phyloP scores from a whole-genome alignment of 2,113 vertebrate species.

The Notechis scutatus region DNA sequence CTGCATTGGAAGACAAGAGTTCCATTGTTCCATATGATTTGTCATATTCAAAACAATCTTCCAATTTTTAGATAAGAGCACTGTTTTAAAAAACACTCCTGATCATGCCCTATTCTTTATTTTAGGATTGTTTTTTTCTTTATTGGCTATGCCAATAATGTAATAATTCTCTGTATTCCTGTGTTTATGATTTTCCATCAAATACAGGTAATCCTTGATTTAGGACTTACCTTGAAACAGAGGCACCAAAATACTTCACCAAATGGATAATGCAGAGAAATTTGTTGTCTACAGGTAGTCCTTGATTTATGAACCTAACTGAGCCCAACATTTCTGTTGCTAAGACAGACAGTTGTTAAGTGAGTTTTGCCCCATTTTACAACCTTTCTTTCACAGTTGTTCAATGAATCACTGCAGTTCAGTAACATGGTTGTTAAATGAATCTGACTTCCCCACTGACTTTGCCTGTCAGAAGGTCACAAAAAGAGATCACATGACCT shows the following conservation, averaged over 20 bases:
- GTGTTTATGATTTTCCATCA: not conserved
- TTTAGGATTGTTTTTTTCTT: not conserved
- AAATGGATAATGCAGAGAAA: not conserved
- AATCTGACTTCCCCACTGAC: not conserved
- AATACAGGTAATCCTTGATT: not conserved
- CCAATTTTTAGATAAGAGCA: not conserved
- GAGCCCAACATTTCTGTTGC: not conserved
- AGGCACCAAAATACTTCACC: not conserved
- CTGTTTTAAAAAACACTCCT: not conserved
- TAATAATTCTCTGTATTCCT: not conserved
- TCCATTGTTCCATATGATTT: not conserved
- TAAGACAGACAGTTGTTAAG: not conserved
- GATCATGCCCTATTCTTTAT: not conserved
- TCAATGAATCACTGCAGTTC: not conserved
- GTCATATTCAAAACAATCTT: not conserved
- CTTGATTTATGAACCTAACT: not conserved
- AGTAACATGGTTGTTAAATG: not conserved
- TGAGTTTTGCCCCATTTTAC: not conserved
- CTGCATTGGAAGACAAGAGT: conserved; percentile 64
- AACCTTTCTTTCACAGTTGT: not conserved
- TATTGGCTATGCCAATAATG: not conserved
- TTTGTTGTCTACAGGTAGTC: not conserved
- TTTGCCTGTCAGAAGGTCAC: not conserved
- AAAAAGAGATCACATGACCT: not conserved
- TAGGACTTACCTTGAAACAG: not conserved